Evolutionary conservation across 2,888 invertebrate species (phyloP).

Genomic region (Caenorhabditis sp.): DNA sequence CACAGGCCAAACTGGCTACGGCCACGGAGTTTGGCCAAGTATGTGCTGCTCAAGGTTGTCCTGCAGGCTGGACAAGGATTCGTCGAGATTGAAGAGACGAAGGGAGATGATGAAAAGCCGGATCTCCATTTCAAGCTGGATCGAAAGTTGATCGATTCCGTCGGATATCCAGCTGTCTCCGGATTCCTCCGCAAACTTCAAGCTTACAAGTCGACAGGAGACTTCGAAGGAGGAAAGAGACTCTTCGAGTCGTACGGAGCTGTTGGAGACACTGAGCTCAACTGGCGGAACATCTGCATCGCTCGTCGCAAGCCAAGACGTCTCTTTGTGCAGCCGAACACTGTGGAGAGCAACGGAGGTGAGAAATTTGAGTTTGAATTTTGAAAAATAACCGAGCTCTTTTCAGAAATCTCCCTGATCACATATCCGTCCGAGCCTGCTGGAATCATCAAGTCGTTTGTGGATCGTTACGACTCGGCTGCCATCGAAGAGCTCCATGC

Average conservation of each 20-base stretch:
- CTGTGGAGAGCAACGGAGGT: slow-evolving; percentile 83
- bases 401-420: slow-evolving; percentile 86
- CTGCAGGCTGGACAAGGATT: slow-evolving; percentile 92
- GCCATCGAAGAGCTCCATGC: slow-evolving; percentile 66
- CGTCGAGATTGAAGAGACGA: slow-evolving; percentile 88
- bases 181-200: slow-evolving; percentile 91
- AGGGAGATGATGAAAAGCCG: slow-evolving; percentile 88
- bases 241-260: slow-evolving; percentile 91
- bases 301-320: slow-evolving; percentile 93
- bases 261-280: slow-evolving; percentile 89
- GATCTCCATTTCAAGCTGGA: slow-evolving; percentile 90
- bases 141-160: slow-evolving; percentile 88
- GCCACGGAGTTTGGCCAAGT: slow-evolving; percentile 91
- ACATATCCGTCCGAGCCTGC: slow-evolving; percentile 89
- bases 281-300: slow-evolving; percentile 92
- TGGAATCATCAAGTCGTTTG: slow-evolving; percentile 91
- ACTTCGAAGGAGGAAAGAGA: slow-evolving; percentile 88
- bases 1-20: slow-evolving; percentile 93
- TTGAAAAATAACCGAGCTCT: not conserved
- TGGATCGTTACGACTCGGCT: slow-evolving; percentile 89
- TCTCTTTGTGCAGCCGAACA: slow-evolving; percentile 94
- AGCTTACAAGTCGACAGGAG: slow-evolving; percentile 93
- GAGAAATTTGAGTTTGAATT: too few species aligned
- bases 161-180: slow-evolving; percentile 91
- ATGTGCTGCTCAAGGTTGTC: slow-evolving; percentile 91